phyloP scores from a whole-genome alignment of 2,113 vertebrate genomes.

The Syrmaticus mikado region DNA sequence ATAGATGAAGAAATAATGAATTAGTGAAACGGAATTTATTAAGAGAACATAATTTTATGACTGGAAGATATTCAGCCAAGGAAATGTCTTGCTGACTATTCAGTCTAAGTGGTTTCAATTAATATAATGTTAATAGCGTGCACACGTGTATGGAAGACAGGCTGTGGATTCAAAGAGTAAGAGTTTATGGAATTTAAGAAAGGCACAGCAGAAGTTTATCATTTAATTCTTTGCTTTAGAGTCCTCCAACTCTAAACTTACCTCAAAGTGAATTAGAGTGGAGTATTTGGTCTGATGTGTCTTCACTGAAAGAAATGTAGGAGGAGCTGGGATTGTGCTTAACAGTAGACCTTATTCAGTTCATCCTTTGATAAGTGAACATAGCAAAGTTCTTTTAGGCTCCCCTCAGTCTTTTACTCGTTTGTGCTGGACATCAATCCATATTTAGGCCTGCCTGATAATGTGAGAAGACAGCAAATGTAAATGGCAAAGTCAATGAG shows the following conservation, averaged over 20 bases:
- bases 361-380: slow-evolving; percentile 36
- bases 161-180: background rate
- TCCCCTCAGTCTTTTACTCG: slow-evolving; percentile 18
- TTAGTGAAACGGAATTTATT: background rate
- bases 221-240: background rate
- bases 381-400: slow-evolving; percentile 20
- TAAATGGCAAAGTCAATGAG: slow-evolving; percentile 19
- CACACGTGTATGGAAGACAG: background rate
- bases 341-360: slow-evolving; percentile 23
- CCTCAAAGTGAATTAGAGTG: background rate
- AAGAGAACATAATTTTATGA: background rate
- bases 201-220: background rate
- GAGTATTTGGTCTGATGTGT: background rate
- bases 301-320: slow-evolving; percentile 1
- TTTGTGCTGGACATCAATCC: slow-evolving; percentile 11
- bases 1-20: background rate
- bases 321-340: background rate
- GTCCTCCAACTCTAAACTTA: background rate
- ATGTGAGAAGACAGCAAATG: background rate
- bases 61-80: background rate
- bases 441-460: slow-evolving; percentile 10
- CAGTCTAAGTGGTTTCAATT: background rate
- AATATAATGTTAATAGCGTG: background rate
- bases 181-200: background rate
- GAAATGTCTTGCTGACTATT: background rate